phyloP scores from a whole-genome alignment of 2,113 vertebrate genomes.

The Cettia cetti region DNA sequence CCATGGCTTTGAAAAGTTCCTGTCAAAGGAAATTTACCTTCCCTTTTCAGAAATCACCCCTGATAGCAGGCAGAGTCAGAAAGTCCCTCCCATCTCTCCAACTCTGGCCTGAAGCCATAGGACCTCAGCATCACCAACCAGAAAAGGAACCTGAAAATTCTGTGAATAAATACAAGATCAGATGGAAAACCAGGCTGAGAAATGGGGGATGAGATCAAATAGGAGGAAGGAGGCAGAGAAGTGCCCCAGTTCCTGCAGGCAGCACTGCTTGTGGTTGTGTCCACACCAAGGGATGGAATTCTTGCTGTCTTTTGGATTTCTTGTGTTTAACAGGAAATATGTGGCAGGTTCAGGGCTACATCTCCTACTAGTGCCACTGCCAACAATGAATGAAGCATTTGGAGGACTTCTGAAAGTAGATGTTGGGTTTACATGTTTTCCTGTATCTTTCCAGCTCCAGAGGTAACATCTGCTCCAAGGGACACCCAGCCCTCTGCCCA shows the following conservation, averaged over 20 bases:
- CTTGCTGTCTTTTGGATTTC: background rate
- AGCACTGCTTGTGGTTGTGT: background rate
- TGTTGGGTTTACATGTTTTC: background rate
- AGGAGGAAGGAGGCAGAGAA: background rate
- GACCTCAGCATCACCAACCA: background rate
- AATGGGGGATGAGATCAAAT: background rate
- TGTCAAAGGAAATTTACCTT: background rate
- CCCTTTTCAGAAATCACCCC: background rate
- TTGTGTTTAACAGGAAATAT: background rate
- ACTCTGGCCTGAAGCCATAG: background rate
- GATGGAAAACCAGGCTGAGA: background rate
- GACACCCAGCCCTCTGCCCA: background rate
- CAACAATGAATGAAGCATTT: background rate
- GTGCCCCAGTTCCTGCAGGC: rapidly evolving
- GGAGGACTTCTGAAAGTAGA: background rate
- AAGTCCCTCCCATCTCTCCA: background rate
- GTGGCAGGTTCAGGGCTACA: background rate
- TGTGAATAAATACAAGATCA: background rate
- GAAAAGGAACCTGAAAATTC: background rate
- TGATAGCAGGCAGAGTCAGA: rapidly evolving
- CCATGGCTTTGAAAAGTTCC: background rate
- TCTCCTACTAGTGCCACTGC: background rate
- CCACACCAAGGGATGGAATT: background rate
- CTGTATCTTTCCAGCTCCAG: background rate
- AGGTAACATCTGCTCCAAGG: background rate